Conservation (phyloP, 2,113 vertebrate species). For the Phaetusa simplex region DNA sequence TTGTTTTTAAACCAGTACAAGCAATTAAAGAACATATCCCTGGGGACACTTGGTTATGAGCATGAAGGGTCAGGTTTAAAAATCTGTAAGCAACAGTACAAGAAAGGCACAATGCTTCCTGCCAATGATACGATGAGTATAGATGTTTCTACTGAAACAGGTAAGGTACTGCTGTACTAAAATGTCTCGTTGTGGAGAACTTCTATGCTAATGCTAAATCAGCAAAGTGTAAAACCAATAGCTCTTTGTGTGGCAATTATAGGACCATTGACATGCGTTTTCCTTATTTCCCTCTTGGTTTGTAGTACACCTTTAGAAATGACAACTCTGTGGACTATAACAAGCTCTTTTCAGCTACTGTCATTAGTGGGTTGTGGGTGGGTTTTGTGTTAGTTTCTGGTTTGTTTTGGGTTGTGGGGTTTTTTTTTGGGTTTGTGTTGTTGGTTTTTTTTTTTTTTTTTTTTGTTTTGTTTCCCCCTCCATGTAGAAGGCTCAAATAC, state of each 20-base stretch:
- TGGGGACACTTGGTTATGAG: conserved; percentile 85
- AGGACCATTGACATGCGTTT: background rate
- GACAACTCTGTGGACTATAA: background rate
- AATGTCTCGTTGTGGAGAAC: background rate
- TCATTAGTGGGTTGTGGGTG: background rate
- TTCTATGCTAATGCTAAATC: background rate
- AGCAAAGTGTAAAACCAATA: background rate
- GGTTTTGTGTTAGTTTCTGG: background rate
- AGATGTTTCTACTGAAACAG: conserved; percentile 83
- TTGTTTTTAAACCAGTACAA: conserved; percentile 79
- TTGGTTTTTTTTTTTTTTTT: no score
- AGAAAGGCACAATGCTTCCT: conserved; percentile 71
- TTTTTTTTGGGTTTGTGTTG: no score
- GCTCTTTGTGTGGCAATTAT: background rate
- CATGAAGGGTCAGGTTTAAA: conserved; percentile 76
- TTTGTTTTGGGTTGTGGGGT: background rate
- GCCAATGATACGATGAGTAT: conserved; percentile 80
- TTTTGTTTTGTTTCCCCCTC: no score
- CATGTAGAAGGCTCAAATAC: background rate
- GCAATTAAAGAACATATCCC: conserved; percentile 81
- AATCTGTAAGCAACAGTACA: conserved; percentile 89
- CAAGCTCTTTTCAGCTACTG: background rate
- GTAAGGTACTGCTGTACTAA: conserved; percentile 58
- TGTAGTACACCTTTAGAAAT: background rate
- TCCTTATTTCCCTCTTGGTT: background rate